Evolutionary conservation across 2,113 vertebrate species (phyloP), one percentile per base, ranked within the genome.

Genomic region (Andinoacara biseriatus): DNA sequence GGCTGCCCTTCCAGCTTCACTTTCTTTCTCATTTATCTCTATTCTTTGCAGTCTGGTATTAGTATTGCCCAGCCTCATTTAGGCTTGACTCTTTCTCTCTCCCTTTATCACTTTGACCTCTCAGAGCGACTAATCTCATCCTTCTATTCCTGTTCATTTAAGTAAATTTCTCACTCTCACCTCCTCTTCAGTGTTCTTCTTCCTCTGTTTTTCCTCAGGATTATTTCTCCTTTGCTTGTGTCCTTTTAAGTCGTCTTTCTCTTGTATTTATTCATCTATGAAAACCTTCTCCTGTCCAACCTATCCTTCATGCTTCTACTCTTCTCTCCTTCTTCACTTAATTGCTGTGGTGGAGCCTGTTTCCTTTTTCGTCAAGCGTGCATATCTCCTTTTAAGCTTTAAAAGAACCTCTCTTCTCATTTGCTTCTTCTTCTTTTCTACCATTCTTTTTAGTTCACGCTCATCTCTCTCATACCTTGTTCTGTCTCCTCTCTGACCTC

Each of bases 401-500:
- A 59, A 69, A 22, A 24, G 40, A 69, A 49, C 29, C 15, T 63
- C 24, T 61, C 35, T 31, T 81, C 43, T 80, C 15, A 74, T 86
- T 86, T 90, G 15, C 31, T 56, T 24, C 40, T 74, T 58, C 59
- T 69, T 46, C 26, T 74, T 38, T 46, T 20, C 60, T 35, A 9
- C 20, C 5, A 24, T 75, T 65, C 10, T 29, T 75, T 84, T 79
- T 56, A 61, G 40, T 74, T 87, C 54, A 58, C 49, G 78, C 17
- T 86, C 76, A 75, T 86, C 40, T 49, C 56, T 75, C 10, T 83
- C 78, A 77, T 84, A 18, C 60, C 33, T 74, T 59, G 7, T 20
- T 86, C 35, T 57, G 86, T 58, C 46, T 76, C 40, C 69, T 82
- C 57, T 43, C 76, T 90, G 87, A 91, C 92, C 83, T 86, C 84